phyloP scores from a whole-genome alignment of 1,140 invertebrate species.

The Leguminivora glycinivorella region DNA sequence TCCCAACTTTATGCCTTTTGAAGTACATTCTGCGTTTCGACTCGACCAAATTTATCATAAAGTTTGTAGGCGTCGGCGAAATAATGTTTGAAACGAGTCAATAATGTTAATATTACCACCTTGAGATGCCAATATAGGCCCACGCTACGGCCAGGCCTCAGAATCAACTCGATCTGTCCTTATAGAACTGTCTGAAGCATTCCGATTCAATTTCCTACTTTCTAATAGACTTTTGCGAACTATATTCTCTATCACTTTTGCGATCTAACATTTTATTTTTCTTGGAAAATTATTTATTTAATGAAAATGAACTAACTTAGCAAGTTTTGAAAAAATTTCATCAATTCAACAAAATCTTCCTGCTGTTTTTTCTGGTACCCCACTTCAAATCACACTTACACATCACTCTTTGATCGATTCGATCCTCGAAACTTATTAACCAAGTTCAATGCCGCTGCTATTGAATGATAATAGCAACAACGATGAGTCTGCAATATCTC shows the following conservation, averaged over 20 bases:
- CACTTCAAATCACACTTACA: constrained; percentile 29
- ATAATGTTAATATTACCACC: constrained; percentile 19
- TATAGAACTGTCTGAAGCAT: constrained; percentile 20
- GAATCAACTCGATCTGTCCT: constrained; percentile 21
- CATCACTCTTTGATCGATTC: neutral
- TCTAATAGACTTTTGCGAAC: constrained; percentile 20
- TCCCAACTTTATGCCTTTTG: neutral
- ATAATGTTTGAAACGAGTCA: constrained; percentile 17
- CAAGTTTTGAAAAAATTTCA: neutral
- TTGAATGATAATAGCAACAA: constrained; percentile 37
- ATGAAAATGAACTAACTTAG: neutral
- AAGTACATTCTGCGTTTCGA: neutral
- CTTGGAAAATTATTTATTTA: neutral
- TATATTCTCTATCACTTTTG: neutral
- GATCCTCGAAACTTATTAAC: constrained; percentile 8
- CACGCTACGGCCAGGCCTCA: constrained; percentile 1
- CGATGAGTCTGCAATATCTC: constrained; percentile 44
- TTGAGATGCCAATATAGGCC: constrained; percentile 18
- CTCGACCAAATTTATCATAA: neutral
- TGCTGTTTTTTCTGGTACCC: constrained; percentile 30
- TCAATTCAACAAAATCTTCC: constrained; percentile 25
- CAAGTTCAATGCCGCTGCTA: constrained; percentile 51
- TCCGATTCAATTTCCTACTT: constrained; percentile 25
- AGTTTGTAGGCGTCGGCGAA: constrained; percentile 1
- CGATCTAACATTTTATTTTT: neutral